Evolutionary conservation across 1,140 invertebrate species (phyloP).

Genomic region (Neodiprion lecontei): DNA sequence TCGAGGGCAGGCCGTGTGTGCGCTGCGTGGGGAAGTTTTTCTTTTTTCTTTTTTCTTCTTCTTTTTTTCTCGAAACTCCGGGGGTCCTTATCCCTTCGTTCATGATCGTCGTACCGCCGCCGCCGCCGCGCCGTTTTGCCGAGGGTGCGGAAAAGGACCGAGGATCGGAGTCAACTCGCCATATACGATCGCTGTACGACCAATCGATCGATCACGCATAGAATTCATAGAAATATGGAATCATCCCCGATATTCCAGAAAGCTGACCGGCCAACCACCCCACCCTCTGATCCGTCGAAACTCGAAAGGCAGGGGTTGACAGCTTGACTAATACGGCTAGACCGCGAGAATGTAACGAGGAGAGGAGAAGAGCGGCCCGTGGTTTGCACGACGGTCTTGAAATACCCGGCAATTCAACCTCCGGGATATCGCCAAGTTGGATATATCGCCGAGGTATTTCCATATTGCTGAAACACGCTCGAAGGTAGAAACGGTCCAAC

Average conservation of each 20-base stretch:
- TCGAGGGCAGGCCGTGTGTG: background rate
- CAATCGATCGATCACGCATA: slow-evolving; percentile 27
- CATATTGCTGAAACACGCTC: background rate
- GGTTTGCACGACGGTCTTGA: background rate
- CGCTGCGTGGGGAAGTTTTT: background rate
- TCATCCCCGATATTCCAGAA: slow-evolving; percentile 26
- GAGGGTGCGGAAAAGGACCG: background rate
- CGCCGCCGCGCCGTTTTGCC: no score
- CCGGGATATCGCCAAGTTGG: background rate
- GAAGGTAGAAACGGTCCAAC: no score
- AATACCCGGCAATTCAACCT: background rate
- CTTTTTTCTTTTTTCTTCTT: no score
- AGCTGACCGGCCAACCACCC: no score
- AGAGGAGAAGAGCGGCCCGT: background rate
- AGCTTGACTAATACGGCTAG: slow-evolving; percentile 36
- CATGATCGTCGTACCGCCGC: background rate
- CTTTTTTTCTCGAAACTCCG: background rate
- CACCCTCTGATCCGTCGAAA: no score
- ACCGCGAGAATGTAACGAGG: slow-evolving; percentile 9
- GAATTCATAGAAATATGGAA: slow-evolving; percentile 32
- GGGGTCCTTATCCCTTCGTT: background rate
- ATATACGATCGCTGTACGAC: background rate
- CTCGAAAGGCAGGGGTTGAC: slow-evolving; percentile 25
- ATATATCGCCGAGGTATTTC: background rate
- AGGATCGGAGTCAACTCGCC: background rate